Base-by-base conservation (phyloP, 2,797 vertebrate genomes). In the Sebastolobus alascanus region DNA sequence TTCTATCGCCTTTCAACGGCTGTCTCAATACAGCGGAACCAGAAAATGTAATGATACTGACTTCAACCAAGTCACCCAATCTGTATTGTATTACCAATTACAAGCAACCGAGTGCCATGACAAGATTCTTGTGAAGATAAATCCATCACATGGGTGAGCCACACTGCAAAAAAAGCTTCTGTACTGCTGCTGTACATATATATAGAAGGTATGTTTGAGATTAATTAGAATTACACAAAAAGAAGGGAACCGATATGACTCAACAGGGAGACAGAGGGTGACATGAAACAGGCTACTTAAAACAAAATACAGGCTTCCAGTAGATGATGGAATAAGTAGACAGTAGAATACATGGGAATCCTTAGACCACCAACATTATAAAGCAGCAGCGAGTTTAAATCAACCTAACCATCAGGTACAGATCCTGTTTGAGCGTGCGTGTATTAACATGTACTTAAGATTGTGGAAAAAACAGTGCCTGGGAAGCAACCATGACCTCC, bases 341-440 rank as follows among this genome's bases (percentile, higher is more conserved):
- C 52, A 16, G 59, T 10, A 73, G 65, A 83, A 76, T 66, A 74
- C 73, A 74, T 4, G 29, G 75, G 63, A 77, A 75, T 78, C 74
- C 79, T 84, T 68, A 83, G 90, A 90, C 89, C 87, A 91, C 90
- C 90, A 91, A 90, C 88, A 85, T 74, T 37, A 85, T 86, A 79
- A 84, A 90, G 73, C 52, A 40, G 80, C 56, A 77, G 46, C n/a
- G 54, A 84, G 77, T 69, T 68, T 85, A 86, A 88, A 91, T 83
- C 73, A 83, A 83, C 74, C 35, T 87, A 92, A 91, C 79, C 87
- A 92, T 87, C 89, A 90, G 82, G 89, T 92, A 78, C 56, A 76
- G 86, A 77, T 87, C 68, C 82, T 79, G 80, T 87, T 76, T 80
- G 74, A 79, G 82, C 16, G 69, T 88, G 77, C 56, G 1, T 87